Conservation (phyloP, 2,113 vertebrate genomes). For the Ascaphus truei region DNA sequence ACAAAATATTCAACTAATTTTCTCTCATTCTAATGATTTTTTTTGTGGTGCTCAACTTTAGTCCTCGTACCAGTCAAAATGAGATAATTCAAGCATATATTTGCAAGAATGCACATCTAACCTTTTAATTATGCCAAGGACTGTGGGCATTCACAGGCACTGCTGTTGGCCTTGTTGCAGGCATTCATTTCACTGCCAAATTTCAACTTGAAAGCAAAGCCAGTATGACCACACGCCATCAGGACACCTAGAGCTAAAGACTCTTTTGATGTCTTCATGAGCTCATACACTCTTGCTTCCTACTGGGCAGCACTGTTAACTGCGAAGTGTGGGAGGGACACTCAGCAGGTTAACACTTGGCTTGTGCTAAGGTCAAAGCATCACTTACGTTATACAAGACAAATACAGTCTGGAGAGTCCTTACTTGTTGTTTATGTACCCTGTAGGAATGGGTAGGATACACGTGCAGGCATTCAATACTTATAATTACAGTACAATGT, state of each 20-base stretch:
- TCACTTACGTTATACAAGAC: conserved; percentile 5
- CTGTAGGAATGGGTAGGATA: conserved; percentile 16
- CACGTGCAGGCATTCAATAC: conserved; percentile 14
- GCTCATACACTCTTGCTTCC: background rate
- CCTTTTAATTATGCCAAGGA: conserved; percentile 7
- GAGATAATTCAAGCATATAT: too few relatives aligned
- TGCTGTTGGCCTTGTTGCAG: conserved; percentile 7
- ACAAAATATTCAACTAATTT: too few relatives aligned
- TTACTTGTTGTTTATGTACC: background rate
- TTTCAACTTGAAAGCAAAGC: conserved; percentile 9
- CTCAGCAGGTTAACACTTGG: conserved; percentile 8
- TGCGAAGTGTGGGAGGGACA: conserved; percentile 9
- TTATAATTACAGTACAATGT: conserved; percentile 28
- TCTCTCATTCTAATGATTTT: too few relatives aligned
- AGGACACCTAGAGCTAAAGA: conserved; percentile 28
- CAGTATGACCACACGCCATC: conserved; percentile 14
- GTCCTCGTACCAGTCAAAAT: too few relatives aligned
- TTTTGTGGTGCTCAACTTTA: too few relatives aligned
- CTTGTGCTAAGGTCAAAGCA: conserved; percentile 1
- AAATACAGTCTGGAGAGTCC: conserved; percentile 7
- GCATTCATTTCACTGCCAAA: conserved; percentile 7
- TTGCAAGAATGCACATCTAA: too few relatives aligned
- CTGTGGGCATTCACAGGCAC: conserved; percentile 2
- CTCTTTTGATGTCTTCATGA: conserved; percentile 31
- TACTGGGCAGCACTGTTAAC: background rate